Percentiles rank a stretch among this genome's conserved stretches.
These are phyloP conservation scores for Caenorhabditis sp. DNA, from an alignment of 2,888 invertebrate genomes.

Conservation along the genomic window DNA sequence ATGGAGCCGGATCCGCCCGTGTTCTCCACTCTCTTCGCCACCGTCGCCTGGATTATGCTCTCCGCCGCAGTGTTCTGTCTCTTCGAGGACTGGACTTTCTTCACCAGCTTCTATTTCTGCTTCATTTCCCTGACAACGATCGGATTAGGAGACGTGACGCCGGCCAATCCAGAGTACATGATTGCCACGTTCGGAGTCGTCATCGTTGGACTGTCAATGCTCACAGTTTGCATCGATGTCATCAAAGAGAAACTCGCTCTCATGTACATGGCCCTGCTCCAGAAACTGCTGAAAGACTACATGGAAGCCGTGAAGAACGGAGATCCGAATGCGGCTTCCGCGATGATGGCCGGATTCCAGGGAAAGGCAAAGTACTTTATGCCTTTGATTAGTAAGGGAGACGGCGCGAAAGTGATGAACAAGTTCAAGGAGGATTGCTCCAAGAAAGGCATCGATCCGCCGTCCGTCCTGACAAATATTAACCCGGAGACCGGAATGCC, in stretches of 20 bases:
- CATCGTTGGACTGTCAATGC: conserved; percentile 74
- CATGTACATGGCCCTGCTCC: conserved; percentile 73
- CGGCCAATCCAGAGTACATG: conserved; percentile 81
- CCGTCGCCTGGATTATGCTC: conserved; percentile 87
- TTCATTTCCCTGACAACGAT: conserved; percentile 78
- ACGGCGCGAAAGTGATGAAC: conserved; percentile 75
- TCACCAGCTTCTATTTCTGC: conserved; percentile 78
- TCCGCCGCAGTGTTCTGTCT: conserved; percentile 89
- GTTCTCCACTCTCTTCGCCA: conserved; percentile 76
- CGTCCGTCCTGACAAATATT: conserved; percentile 74
- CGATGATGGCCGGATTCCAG: conserved; percentile 75
- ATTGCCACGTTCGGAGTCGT: conserved; percentile 79
- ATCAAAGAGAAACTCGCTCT: conserved; percentile 75
- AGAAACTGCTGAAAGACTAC: conserved; percentile 74
- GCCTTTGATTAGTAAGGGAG: conserved; percentile 74
- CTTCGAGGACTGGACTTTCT: conserved; percentile 78
- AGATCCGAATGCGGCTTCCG: conserved; percentile 73
- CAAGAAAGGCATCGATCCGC: conserved; percentile 67
- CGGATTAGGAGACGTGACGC: conserved; percentile 81
- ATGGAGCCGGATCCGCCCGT: conserved; percentile 71
- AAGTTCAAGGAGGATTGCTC: conserved; percentile 73
- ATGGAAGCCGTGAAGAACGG: conserved; percentile 72
- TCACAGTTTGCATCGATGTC: conserved; percentile 78
- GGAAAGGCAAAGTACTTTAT: conserved; percentile 75
- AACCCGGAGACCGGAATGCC: conserved; percentile 75